Conservation (phyloP, 2,888 invertebrate species). For the Hirtodrosophila trivittata region DNA sequence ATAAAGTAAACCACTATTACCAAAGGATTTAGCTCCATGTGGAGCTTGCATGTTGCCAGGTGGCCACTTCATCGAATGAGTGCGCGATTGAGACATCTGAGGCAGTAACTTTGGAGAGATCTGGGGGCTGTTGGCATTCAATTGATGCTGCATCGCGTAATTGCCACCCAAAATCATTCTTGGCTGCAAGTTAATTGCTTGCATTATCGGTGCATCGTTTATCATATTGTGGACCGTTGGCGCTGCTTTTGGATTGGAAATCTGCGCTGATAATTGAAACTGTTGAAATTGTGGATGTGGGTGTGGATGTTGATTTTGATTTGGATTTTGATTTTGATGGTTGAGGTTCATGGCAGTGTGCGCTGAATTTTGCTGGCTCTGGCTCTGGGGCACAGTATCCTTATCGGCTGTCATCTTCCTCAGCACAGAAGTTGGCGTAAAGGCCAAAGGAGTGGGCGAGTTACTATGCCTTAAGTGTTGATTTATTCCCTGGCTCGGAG, state of each 20-base stretch:
- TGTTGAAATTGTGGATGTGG: constrained; percentile 28
- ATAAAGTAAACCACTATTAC: too few relatives aligned
- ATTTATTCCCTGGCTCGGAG: constrained; percentile 24
- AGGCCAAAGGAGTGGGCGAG: constrained; percentile 90
- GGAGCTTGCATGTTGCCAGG: constrained; percentile 35
- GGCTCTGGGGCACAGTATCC: constrained; percentile 84
- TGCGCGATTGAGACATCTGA: constrained; percentile 40
- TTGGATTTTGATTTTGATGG: too few relatives aligned
- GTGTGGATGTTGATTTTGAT: background rate
- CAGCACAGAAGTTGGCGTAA: constrained; percentile 96
- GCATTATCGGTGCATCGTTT: constrained; percentile 55
- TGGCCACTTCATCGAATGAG: constrained; percentile 55
- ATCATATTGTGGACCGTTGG: constrained; percentile 29
- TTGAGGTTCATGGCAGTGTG: constrained; percentile 38
- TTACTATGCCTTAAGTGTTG: constrained; percentile 71
- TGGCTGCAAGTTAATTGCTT: constrained; percentile 64
- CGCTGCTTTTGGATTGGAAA: background rate
- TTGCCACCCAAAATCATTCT: constrained; percentile 82
- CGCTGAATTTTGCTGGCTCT: constrained; percentile 6
- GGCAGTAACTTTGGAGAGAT: constrained; percentile 61
- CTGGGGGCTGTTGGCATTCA: constrained; percentile 54
- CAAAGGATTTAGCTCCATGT: constrained; percentile 54
- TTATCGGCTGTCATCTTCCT: constrained; percentile 97
- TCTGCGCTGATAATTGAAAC: constrained; percentile 27
- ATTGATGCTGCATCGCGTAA: constrained; percentile 55